These are phyloP conservation scores for Oreochromis aureus DNA, from an alignment of 2,113 vertebrate species.

Conservation along the genomic window DNA sequence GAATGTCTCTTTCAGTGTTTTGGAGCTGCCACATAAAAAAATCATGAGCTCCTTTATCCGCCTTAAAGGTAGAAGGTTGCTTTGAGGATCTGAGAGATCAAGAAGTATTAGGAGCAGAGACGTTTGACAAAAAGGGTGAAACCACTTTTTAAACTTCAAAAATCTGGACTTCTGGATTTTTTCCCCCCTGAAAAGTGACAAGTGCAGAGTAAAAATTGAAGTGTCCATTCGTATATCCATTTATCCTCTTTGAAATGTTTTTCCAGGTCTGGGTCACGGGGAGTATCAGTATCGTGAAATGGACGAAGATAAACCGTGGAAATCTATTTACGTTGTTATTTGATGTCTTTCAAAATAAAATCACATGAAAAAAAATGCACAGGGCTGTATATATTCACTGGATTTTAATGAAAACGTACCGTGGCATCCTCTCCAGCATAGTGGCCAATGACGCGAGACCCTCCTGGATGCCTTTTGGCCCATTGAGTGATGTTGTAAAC, in stretches of 20 bases:
- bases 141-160: neutral
- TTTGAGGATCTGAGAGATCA: neutral
- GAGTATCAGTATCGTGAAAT: neutral
- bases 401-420: slow-evolving; percentile 57
- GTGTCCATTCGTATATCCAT: neutral
- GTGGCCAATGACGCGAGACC: slow-evolving; percentile 81
- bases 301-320: neutral
- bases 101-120: neutral
- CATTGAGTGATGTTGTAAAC: slow-evolving; percentile 89
- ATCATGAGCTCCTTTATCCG: neutral
- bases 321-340: neutral
- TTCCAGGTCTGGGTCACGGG: neutral
- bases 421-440: slow-evolving; percentile 91
- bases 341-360: neutral
- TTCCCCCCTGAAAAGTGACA: neutral
- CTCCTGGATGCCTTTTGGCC: slow-evolving; percentile 85
- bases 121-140: neutral
- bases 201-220: neutral
- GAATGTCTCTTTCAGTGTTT: neutral
- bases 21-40: neutral
- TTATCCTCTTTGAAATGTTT: neutral
- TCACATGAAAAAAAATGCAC: no score
- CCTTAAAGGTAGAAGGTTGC: neutral
- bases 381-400: neutral
- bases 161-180: neutral